These are phyloP conservation scores for Augiades crinisus DNA, from an alignment of 2,888 invertebrate genomes.

Conservation along the genomic window DNA sequence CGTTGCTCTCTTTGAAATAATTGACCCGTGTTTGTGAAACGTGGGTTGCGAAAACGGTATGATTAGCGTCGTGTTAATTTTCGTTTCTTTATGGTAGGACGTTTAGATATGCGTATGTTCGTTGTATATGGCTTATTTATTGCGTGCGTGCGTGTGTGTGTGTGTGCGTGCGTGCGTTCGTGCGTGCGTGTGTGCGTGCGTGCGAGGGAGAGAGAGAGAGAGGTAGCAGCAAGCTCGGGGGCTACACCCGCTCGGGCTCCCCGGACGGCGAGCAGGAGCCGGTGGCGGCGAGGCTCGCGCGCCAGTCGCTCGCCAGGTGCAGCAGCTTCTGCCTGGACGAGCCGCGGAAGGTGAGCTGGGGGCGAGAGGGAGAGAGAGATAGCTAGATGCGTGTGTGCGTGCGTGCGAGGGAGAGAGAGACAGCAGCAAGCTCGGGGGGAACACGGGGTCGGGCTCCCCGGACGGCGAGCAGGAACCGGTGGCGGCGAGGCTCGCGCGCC, in stretches of 20 bases:
- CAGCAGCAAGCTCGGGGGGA: slow-evolving; percentile 39
- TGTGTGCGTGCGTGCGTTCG: no score
- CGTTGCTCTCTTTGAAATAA: slow-evolving; percentile 25
- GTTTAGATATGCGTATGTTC: no score
- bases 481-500: slow-evolving; percentile 34
- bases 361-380: no score
- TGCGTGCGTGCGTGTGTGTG: no score
- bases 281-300: slow-evolving; percentile 32
- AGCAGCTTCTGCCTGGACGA: slow-evolving; percentile 60
- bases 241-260: slow-evolving; percentile 43
- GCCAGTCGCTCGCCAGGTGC: slow-evolving; percentile 38
- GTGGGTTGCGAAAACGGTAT: slow-evolving; percentile 14
- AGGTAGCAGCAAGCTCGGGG: slow-evolving; percentile 39
- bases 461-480: slow-evolving; percentile 44
- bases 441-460: slow-evolving; percentile 44
- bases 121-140: no score
- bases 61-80: slow-evolving; percentile 16
- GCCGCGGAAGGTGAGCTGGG: slow-evolving; percentile 57
- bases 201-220: no score
- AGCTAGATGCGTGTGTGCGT: no score
- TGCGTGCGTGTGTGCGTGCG: no score
- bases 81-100: no score
- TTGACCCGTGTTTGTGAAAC: slow-evolving; percentile 24
- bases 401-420: no score
- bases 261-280: slow-evolving; percentile 46